Evolutionary conservation across 2,797 vertebrate species (phyloP).

Genomic region (Meriones psammophilus): DNA sequence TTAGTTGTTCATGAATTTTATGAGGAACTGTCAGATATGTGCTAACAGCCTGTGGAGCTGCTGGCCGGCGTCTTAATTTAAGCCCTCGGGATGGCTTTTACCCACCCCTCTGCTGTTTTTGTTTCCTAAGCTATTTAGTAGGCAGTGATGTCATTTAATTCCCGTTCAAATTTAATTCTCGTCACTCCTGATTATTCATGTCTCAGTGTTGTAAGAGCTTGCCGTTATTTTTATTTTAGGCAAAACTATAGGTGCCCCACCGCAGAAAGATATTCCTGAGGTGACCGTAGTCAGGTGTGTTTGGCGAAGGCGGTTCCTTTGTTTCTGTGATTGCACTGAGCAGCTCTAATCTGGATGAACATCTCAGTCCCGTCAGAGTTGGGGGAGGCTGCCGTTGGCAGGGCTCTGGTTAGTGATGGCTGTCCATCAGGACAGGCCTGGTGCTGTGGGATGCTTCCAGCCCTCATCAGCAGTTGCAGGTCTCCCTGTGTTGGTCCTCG

Average conservation of each 20-base stretch:
- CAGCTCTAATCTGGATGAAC: slow-evolving; percentile 51
- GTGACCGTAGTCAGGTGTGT: slow-evolving; percentile 37
- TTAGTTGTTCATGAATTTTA: slow-evolving; percentile 39
- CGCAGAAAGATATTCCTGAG: slow-evolving; percentile 59
- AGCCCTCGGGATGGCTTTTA: slow-evolving; percentile 1
- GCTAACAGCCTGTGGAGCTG: neutral
- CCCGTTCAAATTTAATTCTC: slow-evolving; percentile 61
- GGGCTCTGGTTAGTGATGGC: neutral
- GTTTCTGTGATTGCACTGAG: neutral
- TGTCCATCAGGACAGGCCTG: neutral
- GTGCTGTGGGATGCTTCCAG: neutral
- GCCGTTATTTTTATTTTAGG: slow-evolving; percentile 71
- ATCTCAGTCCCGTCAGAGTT: neutral
- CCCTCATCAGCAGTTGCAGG: neutral
- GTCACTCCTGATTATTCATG: slow-evolving; percentile 72
- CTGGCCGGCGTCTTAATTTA: slow-evolving; percentile 53
- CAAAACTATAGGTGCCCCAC: slow-evolving; percentile 67
- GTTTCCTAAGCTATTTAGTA: slow-evolving; percentile 67
- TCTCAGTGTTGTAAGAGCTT: slow-evolving; percentile 29
- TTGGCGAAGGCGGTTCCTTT: slow-evolving; percentile 11
- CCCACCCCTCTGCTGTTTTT: slow-evolving; percentile 40
- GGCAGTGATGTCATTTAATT: slow-evolving; percentile 68
- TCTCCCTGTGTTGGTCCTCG: neutral
- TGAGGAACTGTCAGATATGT: neutral
- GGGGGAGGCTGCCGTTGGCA: neutral